Conservation (phyloP, 2,113 vertebrate genomes). For the Chinchilla lanigera region DNA sequence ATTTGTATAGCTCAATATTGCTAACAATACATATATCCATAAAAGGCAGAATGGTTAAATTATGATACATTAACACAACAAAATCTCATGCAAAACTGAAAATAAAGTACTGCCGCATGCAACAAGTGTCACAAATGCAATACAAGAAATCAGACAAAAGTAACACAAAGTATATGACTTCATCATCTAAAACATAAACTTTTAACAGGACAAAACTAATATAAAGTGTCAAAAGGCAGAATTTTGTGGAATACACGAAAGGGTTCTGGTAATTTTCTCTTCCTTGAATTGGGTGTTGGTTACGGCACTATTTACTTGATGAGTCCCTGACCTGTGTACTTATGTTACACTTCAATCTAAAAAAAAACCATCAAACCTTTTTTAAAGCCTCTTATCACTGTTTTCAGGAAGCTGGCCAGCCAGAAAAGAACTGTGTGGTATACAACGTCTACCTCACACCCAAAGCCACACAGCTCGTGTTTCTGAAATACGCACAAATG, state of each 20-base stretch:
- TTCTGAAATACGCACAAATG: constrained; percentile 51
- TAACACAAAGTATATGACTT: neutral
- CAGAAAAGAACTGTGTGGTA: constrained; percentile 34
- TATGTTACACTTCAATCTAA: constrained; percentile 9
- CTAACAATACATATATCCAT: neutral
- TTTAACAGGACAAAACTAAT: constrained; percentile 33
- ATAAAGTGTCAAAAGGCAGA: constrained; percentile 34
- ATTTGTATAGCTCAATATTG: constrained; percentile 21
- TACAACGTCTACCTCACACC: neutral
- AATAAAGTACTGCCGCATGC: neutral
- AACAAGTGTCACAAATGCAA: constrained; percentile 32
- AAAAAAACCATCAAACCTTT: neutral
- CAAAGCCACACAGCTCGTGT: neutral
- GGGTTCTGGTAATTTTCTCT: constrained; percentile 33
- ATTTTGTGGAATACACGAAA: neutral
- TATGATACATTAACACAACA: neutral
- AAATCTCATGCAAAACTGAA: neutral
- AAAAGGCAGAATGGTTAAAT: neutral
- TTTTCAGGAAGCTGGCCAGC: constrained; percentile 46
- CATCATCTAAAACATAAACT: constrained; percentile 10
- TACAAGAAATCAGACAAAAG: neutral
- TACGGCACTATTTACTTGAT: neutral
- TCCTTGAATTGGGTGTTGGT: constrained; percentile 28
- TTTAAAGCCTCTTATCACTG: constrained; percentile 51
- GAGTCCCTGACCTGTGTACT: neutral